Evolutionary conservation across 2,797 vertebrate species (phyloP), one percentile per base, ranked within the genome.

Genomic region (Pseudopleuronectes americanus): DNA sequence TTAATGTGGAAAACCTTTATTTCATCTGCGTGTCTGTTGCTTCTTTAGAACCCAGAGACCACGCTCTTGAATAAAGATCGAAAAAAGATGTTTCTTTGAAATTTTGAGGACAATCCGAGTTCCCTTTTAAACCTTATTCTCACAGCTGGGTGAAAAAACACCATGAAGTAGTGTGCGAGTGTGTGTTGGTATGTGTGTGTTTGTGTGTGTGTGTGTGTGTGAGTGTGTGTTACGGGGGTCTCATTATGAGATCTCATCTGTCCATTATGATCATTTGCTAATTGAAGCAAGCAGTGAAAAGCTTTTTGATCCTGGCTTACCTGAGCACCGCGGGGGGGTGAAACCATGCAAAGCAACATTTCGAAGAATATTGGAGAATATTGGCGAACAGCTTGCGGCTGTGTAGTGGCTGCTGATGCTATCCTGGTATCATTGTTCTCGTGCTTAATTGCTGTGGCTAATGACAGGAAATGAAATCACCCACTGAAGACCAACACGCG

Each of bases 391-490:
- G 83, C 86, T 84, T 4, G 51, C 33, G 86, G 86, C 81, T 26
- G 60, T 17, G 64, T 45, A 74, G 45, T 68, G 75, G 64, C 21
- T 64, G 75, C 77, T 64, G 84, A 87, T 83, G 85, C 62, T 82
- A 87, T 89, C 84, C 54, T n/a, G n/a, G 69, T 62, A 77, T 87
- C 84, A 81, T 80, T 87, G 86, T 82, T 84, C 88, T 85, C 24
- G 26, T 81, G 87, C 85, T 84, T 92, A 90, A 90, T 92, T 78
- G 71, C 87, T 84, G 88, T 87, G 77, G 88, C 90, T 93, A 91
- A 93, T 90, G 87, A 86, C 82, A 71, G 84, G 86, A 90, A 89
- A 89, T 90, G 79, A 89, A 91, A 89, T 91, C 86, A 89, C 64
- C 85, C 79, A 64, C 79, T 80, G 80, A 87, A 91, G 77, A 81